A percentile compares a stretch with the other conserved stretches of the same genome.
Evolutionary conservation across 2,888 invertebrate genomes (phyloP).

Genomic region (Cistogaster globosa): DNA sequence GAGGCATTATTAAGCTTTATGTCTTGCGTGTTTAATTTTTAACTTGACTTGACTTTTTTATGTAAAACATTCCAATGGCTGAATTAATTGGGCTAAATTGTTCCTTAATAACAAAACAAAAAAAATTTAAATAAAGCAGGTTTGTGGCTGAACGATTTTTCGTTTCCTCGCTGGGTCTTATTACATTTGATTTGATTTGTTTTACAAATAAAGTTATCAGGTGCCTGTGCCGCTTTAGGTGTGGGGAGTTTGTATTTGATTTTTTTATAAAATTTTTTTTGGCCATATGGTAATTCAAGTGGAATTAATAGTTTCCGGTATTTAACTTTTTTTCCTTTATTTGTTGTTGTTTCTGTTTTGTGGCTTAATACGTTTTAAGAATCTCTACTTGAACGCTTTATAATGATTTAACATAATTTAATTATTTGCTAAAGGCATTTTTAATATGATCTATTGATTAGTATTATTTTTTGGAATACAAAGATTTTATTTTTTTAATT

Average conservation of each 20-base stretch:
- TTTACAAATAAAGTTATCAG: constrained; percentile 55
- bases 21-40: constrained; percentile 78
- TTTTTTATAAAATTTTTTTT: constrained; percentile 42
- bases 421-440: constrained; percentile 6
- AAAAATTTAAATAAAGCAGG: not conserved
- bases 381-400: constrained; percentile 49
- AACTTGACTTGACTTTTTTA: constrained; percentile 72
- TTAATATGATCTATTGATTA: not conserved
- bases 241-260: constrained; percentile 40
- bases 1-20: constrained; percentile 71
- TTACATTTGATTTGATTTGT: constrained; percentile 65
- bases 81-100: constrained; percentile 73
- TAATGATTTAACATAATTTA: constrained; percentile 36
- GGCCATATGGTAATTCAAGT: constrained; percentile 78
- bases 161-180: constrained; percentile 43
- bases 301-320: constrained; percentile 80
- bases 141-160: constrained; percentile 18
- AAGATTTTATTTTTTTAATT: too few species aligned
- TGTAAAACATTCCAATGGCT: constrained; percentile 60
- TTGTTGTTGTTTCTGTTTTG: constrained; percentile 39
- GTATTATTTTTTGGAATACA: not conserved
- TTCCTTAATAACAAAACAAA: constrained; percentile 73
- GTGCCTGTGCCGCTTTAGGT: constrained; percentile 24
- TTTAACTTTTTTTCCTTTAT: constrained; percentile 73
- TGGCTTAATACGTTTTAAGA: constrained; percentile 45